Conservation (phyloP, 2,113 vertebrate species). For the Picathartes gymnocephalus region DNA sequence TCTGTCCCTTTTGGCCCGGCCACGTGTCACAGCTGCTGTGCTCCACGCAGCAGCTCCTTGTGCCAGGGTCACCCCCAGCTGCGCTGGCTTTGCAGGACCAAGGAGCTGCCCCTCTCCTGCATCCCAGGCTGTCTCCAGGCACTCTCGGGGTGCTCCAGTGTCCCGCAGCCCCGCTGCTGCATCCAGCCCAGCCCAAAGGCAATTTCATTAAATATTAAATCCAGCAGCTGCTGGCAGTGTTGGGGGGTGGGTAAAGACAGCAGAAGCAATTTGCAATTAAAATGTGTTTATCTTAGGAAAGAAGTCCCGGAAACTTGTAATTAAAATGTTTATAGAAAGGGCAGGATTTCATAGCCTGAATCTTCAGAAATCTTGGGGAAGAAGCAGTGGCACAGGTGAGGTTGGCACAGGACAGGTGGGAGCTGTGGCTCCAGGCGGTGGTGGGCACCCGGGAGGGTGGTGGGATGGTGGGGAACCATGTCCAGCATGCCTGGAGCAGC, state of each 20-base stretch:
- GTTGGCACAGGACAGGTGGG: not conserved
- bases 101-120: not conserved
- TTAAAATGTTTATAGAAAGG: conserved; percentile 29
- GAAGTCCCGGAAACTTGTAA: conserved; percentile 16
- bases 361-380: not conserved
- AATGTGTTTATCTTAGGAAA: conserved; percentile 47
- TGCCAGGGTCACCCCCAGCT: not conserved
- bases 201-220: conserved; percentile 8
- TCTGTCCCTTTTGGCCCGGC: not conserved
- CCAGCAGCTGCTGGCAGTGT: conserved; percentile 26
- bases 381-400: not conserved
- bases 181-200: not conserved
- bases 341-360: not conserved
- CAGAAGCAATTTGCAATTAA: conserved; percentile 57
- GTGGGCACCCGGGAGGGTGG: rapidly evolving
- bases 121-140: not conserved
- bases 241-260: conserved; percentile 1
- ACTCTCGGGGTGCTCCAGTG: not conserved
- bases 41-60: rapidly evolving
- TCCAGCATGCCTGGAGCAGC: not conserved
- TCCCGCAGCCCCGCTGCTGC: not conserved
- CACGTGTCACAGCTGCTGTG: rapidly evolving
- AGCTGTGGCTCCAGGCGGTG: not conserved
- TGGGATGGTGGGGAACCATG: rapidly evolving
- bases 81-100: rapidly evolving